Conservation (phyloP, 2,113 vertebrate genomes). For the Pandion haliaetus region DNA sequence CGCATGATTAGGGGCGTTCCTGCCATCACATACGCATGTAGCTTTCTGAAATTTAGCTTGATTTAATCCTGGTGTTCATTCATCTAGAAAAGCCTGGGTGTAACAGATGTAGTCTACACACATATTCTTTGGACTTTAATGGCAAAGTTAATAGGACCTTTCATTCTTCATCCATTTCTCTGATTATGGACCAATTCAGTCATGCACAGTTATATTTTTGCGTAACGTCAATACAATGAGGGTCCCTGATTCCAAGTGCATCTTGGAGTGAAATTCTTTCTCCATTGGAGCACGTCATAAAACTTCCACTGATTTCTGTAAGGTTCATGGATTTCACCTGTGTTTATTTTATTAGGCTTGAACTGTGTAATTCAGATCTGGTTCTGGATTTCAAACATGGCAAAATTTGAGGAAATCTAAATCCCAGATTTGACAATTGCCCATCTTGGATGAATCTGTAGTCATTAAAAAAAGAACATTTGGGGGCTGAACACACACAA, state of each 20-base stretch:
- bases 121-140: background rate
- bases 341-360: slow-evolving; percentile 13
- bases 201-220: background rate
- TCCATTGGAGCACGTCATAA: background rate
- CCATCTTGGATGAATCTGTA: background rate
- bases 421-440: background rate
- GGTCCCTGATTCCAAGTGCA: background rate
- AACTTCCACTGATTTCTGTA: background rate
- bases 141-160: background rate
- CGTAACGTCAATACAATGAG: background rate
- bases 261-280: background rate
- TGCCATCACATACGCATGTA: background rate
- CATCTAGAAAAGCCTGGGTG: background rate
- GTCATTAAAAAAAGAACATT: background rate
- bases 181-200: background rate
- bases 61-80: slow-evolving; percentile 1
- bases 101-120: background rate
- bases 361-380: background rate
- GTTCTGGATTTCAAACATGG: background rate
- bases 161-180: background rate
- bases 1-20: background rate
- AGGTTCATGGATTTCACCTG: background rate
- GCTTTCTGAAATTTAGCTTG: background rate
- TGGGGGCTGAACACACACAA: background rate
- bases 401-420: background rate